Percentiles rank a stretch among this genome's conserved stretches.
Evolutionary conservation across 2,797 vertebrate genomes (phyloP).

Genomic region (Hirundo rustica): DNA sequence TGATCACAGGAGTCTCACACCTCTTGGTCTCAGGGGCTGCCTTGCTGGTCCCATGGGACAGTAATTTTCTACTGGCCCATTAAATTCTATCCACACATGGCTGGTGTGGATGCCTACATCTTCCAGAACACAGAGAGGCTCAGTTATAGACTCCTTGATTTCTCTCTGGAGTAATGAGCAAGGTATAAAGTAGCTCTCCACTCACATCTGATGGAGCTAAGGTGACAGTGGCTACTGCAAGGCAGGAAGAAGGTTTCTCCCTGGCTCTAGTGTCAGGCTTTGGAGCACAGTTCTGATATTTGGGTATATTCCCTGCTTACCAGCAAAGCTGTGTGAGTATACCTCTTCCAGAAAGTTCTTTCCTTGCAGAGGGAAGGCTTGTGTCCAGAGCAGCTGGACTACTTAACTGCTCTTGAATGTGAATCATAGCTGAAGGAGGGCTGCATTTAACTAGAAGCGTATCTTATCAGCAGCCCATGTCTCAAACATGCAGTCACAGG

Average conservation of each 20-base stretch:
- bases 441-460: not conserved
- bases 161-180: not conserved
- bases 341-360: constrained; percentile 1
- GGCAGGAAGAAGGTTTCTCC: not conserved
- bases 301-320: not conserved
- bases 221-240: not conserved
- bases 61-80: not conserved
- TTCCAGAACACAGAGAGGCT: not conserved
- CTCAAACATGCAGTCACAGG: not conserved
- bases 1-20: not conserved
- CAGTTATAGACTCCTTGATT: not conserved
- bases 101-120: not conserved
- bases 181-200: not conserved
- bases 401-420: not conserved
- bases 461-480: constrained; percentile 36
- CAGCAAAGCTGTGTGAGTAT: not conserved
- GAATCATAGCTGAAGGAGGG: not conserved
- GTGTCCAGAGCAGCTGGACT: constrained; percentile 27
- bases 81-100: rapidly evolving
- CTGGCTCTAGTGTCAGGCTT: not conserved
- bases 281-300: not conserved
- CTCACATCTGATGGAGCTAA: not conserved
- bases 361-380: not conserved
- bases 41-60: not conserved
- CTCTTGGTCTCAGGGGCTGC: not conserved